Evolutionary conservation across 2,797 vertebrate genomes (phyloP), one percentile per base, ranked within the genome.

Genomic region (Malurus leucopterus): DNA sequence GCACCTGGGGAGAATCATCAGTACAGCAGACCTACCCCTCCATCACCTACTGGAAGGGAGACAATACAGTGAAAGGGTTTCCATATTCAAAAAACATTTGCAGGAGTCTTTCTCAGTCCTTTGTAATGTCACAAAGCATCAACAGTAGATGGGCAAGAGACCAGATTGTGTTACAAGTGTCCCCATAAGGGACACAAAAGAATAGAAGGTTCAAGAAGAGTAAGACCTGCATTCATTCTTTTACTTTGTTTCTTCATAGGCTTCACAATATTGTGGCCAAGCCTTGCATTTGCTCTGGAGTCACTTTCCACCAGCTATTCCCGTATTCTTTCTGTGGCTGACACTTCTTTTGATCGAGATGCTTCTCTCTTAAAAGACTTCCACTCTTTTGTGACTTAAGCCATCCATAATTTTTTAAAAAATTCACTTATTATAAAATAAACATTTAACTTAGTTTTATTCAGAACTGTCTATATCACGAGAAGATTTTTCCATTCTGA

Each of bases 1-100:
- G 0, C 44, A 32, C 32, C 62, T 67, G 15, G 46, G 9, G 3
- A 59, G 32, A 40, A 34, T 59, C 29, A 40, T 74, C 23, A 46
- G 13, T 74, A 40, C 40, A 30, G 47, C 16, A 0, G 0, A 8
- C 27, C 24, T 67, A 29, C 54, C 29, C 15, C 24, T 51, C 23
- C 24, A 84, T 46, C 29, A 17, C 23, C 47, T 67, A 5, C 11
- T 59, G 62, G 16, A 29, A 24, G 21, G 46, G 62, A 46, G 24
- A 38, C 23, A 32, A n/a, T 29, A 11, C 1, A 1, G 17, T 32
- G 62, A 30, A 29, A 46, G 13, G 8, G 32, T 59, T 15, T 59
- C 8, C 32, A 30, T 29, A 11, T 29, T 61, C 46, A 53, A 17
- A 53, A 74, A 29, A 27, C 10, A 24, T 15, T 40, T 51, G 32